Conservation (phyloP, 2,113 vertebrate species). For the Dasypus novemcinctus region DNA sequence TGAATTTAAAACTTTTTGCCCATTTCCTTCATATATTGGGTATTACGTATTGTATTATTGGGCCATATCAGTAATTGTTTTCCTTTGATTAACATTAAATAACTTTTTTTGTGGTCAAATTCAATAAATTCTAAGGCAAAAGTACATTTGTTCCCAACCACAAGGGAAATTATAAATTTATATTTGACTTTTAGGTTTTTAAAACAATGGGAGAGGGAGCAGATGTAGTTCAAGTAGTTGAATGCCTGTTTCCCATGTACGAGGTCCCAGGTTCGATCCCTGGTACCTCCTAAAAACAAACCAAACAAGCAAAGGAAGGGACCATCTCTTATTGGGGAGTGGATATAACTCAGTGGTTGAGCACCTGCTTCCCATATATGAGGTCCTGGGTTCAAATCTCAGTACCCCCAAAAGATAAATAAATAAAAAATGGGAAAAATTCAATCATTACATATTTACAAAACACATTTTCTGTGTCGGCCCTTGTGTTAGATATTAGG, state of each 20-base stretch:
- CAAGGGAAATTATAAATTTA: background rate
- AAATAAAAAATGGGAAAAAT: background rate
- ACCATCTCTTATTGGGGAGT: too few species aligned
- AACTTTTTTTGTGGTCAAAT: background rate
- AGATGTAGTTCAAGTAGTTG: too few species aligned
- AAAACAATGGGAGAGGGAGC: background rate
- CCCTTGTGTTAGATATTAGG: background rate
- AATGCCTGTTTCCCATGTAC: too few species aligned
- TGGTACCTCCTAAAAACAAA: too few species aligned
- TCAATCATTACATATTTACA: background rate
- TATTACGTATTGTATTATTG: background rate
- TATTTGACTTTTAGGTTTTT: slow-evolving; percentile 54
- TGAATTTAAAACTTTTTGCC: slow-evolving; percentile 44
- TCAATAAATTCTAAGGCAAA: background rate
- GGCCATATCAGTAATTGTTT: slow-evolving; percentile 20
- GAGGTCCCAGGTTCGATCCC: too few species aligned
- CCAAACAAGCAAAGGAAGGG: too few species aligned
- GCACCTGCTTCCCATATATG: too few species aligned
- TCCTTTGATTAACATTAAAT: slow-evolving; percentile 38
- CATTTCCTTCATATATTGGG: background rate
- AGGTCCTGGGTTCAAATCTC: too few species aligned
- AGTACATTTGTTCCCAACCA: background rate
- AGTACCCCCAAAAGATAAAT: too few species aligned
- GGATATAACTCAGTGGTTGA: too few species aligned
- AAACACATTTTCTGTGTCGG: background rate